Evolutionary conservation across 1,140 invertebrate species (phyloP).

Genomic region (Drosophila saltans): DNA sequence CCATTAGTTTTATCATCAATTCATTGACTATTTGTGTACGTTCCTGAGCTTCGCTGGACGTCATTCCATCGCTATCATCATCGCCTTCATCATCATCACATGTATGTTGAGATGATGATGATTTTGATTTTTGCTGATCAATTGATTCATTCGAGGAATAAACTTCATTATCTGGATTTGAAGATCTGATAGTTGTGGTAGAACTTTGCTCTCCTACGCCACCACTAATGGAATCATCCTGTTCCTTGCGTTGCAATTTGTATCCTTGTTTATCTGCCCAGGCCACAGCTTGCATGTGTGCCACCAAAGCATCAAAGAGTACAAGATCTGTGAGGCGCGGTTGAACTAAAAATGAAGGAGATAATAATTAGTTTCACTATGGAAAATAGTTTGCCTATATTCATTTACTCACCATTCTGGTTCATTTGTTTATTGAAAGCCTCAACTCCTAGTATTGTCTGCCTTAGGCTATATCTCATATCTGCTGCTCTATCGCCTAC

Average conservation of each 20-base stretch:
- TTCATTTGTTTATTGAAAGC: slow-evolving; percentile 68
- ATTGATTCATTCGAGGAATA: slow-evolving; percentile 74
- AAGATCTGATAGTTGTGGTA: slow-evolving; percentile 17
- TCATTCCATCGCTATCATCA: slow-evolving; percentile 37
- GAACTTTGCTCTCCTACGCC: slow-evolving; percentile 24
- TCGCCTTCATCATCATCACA: neutral
- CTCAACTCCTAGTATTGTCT: slow-evolving; percentile 74
- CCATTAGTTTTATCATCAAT: slow-evolving; percentile 64
- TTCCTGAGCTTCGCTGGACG: slow-evolving; percentile 46
- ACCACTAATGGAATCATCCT: slow-evolving; percentile 41
- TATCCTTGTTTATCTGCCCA: slow-evolving; percentile 76
- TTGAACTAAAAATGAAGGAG: slow-evolving; percentile 40
- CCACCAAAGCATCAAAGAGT: slow-evolving; percentile 72
- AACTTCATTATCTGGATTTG: slow-evolving; percentile 42
- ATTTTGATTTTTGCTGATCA: slow-evolving; percentile 58
- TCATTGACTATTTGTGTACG: slow-evolving; percentile 63
- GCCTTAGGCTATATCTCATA: slow-evolving; percentile 73
- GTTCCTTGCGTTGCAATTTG: slow-evolving; percentile 56
- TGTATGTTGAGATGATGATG: neutral
- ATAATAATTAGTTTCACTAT: neutral
- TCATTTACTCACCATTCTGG: slow-evolving; percentile 51
- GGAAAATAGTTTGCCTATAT: neutral
- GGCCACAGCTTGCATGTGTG: slow-evolving; percentile 77
- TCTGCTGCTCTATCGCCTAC: slow-evolving; percentile 75
- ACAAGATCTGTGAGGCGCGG: slow-evolving; percentile 75